A percentile compares a stretch with the other conserved stretches of the same genome.
Conservation (phyloP, 2,797 vertebrate species). For the Gadopsis bispinosus region DNA sequence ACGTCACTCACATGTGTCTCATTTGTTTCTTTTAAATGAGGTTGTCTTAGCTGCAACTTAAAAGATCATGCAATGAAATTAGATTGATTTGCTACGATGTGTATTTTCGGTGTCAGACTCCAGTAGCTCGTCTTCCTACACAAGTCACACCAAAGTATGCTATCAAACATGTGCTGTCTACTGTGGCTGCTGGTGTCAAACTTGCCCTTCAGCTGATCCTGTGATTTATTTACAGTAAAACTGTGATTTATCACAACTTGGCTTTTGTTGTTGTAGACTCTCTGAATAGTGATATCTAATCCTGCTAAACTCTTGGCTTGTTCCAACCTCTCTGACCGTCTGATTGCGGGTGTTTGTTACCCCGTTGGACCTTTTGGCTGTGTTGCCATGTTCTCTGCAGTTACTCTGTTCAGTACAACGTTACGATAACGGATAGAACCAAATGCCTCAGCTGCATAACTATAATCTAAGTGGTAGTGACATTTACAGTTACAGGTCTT, state of each 20-base stretch:
- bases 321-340: no score
- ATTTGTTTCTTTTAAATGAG: constrained; percentile 34
- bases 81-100: constrained; percentile 24
- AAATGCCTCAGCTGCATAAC: no score
- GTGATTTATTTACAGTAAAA: not conserved
- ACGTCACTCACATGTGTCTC: constrained; percentile 5
- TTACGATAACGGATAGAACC: no score
- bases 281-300: no score
- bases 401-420: no score
- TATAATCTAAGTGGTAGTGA: no score
- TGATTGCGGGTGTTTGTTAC: no score
- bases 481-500: no score
- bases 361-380: no score
- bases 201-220: not conserved
- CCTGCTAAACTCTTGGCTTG: no score
- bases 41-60: not conserved
- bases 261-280: not conserved
- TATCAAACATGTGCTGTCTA: not conserved
- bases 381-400: no score
- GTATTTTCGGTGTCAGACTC: not conserved
- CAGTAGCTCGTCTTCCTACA: not conserved
- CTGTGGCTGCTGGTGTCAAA: not conserved
- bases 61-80: constrained; percentile 23
- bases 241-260: no score
- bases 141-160: not conserved